Evolutionary conservation across 2,888 invertebrate species (phyloP).

Genomic region (Caenorhabditis virilis): DNA sequence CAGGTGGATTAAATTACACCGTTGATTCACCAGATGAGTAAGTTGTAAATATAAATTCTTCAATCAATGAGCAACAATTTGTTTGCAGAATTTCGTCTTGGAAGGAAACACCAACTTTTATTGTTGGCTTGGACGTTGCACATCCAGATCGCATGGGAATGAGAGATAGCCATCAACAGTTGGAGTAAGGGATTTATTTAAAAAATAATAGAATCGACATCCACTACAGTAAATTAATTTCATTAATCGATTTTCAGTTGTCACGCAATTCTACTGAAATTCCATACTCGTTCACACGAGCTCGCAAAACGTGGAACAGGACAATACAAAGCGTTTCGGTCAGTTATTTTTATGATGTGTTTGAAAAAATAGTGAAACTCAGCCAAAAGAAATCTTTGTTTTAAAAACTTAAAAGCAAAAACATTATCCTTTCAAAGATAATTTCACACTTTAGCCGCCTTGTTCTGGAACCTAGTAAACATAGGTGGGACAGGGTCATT

Average conservation of each 20-base stretch:
- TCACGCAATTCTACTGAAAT: constrained; percentile 33
- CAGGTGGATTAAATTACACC: constrained; percentile 39
- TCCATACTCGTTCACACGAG: constrained; percentile 37
- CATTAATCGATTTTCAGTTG: constrained; percentile 17
- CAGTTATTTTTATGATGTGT: no score
- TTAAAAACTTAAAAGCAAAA: no score
- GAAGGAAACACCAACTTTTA: constrained; percentile 19
- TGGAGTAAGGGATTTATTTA: constrained; percentile 15
- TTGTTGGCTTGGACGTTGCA: constrained; percentile 35
- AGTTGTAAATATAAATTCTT: not conserved
- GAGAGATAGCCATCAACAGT: constrained; percentile 36
- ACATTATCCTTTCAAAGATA: no score
- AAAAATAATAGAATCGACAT: not conserved
- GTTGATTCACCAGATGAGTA: constrained; percentile 31
- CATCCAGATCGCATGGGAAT: constrained; percentile 23
- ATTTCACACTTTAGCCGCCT: no score
- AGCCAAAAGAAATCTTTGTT: no score
- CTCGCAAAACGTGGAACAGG: constrained; percentile 55
- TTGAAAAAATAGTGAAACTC: no score
- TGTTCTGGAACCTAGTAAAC: no score
- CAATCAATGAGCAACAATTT: not conserved
- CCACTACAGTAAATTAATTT: no score
- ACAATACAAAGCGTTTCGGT: constrained; percentile 28
- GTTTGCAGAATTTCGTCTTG: constrained; percentile 23
- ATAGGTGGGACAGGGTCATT: no score